A percentile compares a stretch with the other conserved stretches of the same genome.
These are phyloP conservation scores for Acanthosepion esculentum DNA, from an alignment of 2,888 invertebrate genomes.

Conservation along the genomic window DNA sequence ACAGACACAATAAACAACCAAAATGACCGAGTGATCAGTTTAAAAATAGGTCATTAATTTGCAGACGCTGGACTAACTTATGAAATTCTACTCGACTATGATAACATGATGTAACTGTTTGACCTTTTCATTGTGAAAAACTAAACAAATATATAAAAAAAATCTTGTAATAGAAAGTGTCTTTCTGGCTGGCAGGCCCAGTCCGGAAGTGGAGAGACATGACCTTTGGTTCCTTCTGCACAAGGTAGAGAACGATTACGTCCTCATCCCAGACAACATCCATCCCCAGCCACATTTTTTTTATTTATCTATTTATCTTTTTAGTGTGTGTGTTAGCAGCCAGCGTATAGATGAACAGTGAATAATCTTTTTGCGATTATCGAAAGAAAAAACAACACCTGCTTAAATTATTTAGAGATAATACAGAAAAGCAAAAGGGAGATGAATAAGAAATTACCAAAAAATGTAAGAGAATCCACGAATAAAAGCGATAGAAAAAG, in stretches of 20 bases:
- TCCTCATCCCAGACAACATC: constrained; percentile 33
- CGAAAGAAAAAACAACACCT: too few species aligned
- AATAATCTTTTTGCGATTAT: too few species aligned
- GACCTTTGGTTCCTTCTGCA: constrained; percentile 11
- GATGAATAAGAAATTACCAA: too few species aligned
- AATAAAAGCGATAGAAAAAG: too few species aligned
- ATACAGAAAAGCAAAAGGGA: too few species aligned
- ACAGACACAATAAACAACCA: background rate
- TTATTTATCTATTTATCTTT: background rate
- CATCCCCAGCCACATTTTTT: background rate
- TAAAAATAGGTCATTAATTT: constrained; percentile 33
- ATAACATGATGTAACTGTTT: constrained; percentile 10
- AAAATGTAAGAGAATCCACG: too few species aligned
- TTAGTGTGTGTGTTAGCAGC: background rate
- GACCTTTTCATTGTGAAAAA: background rate
- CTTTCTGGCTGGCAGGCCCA: background rate
- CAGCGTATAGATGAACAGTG: background rate
- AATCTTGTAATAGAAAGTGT: background rate
- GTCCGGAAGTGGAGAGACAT: constrained; percentile 33
- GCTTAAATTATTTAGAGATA: too few species aligned
- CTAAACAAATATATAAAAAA: constrained; percentile 11
- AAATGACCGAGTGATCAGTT: background rate
- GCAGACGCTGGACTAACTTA: background rate
- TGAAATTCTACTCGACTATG: constrained; percentile 20
- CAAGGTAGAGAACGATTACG: constrained; percentile 2